phyloP scores from a whole-genome alignment of 1,140 invertebrate species.

The Tenebrio molitor region DNA sequence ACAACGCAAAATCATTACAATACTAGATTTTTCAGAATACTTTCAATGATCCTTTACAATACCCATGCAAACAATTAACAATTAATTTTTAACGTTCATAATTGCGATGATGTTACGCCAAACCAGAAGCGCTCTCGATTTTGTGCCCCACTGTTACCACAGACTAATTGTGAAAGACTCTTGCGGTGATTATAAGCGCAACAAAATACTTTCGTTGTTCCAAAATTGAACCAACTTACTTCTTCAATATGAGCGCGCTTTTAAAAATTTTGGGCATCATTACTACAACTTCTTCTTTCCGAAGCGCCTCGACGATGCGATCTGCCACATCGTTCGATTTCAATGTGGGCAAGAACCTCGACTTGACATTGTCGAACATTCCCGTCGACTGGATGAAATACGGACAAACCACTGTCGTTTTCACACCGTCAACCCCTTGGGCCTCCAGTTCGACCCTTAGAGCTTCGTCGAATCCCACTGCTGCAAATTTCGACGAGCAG shows the following conservation, averaged over 20 bases:
- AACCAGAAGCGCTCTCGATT: too few species aligned
- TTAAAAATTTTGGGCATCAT: slow-evolving; percentile 83
- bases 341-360: slow-evolving; percentile 86
- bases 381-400: slow-evolving; percentile 94
- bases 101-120: too few species aligned
- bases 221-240: slow-evolving; percentile 68
- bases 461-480: slow-evolving; percentile 93
- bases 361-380: slow-evolving; percentile 92
- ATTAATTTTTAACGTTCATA: too few species aligned
- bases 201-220: background rate
- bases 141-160: too few species aligned
- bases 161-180: too few species aligned
- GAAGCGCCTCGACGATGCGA: slow-evolving; percentile 84
- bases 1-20: too few species aligned
- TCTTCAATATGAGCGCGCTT: slow-evolving; percentile 76
- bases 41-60: too few species aligned
- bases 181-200: too few species aligned
- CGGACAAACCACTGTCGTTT: slow-evolving; percentile 92
- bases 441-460: slow-evolving; percentile 82
- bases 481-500: slow-evolving; percentile 94
- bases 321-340: slow-evolving; percentile 90
- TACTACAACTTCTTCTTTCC: slow-evolving; percentile 83
- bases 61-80: too few species aligned
- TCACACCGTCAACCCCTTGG: slow-evolving; percentile 76
- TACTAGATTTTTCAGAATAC: too few species aligned